Evolutionary conservation across 1,140 invertebrate species (phyloP).

Genomic region (Papilio xuthus): DNA sequence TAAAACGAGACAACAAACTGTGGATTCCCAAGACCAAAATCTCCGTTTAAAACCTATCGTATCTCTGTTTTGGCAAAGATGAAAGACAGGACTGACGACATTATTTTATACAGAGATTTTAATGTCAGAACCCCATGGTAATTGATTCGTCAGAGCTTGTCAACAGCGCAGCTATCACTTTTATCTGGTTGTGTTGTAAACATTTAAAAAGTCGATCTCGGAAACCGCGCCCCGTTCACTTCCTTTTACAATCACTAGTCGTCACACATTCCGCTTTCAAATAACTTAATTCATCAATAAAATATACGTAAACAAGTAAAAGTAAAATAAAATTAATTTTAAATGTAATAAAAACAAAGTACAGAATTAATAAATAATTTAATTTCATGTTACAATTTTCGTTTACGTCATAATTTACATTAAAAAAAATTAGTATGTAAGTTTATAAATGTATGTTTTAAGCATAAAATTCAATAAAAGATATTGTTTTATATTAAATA

Average conservation of each 20-base stretch:
- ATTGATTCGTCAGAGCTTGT: not conserved
- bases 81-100: too few relatives aligned
- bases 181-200: not conserved
- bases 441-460: not conserved
- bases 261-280: conserved; percentile 4
- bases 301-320: not conserved
- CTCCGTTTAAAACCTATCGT: too few relatives aligned
- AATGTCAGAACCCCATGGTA: too few relatives aligned
- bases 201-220: conserved; percentile 19
- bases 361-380: not conserved
- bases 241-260: not conserved
- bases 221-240: not conserved
- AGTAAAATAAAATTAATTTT: not conserved
- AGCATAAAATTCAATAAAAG: not conserved
- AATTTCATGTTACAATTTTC: not conserved
- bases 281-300: not conserved
- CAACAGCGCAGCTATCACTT: not conserved
- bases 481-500: not conserved
- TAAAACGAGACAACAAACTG: not conserved
- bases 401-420: not conserved
- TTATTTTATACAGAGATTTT: too few relatives aligned
- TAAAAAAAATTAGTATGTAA: not conserved
- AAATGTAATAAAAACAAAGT: not conserved
- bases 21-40: too few relatives aligned
- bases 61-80: too few relatives aligned